Evolutionary conservation across 2,113 vertebrate species (phyloP).

Genomic region (Catharus bicknelli): DNA sequence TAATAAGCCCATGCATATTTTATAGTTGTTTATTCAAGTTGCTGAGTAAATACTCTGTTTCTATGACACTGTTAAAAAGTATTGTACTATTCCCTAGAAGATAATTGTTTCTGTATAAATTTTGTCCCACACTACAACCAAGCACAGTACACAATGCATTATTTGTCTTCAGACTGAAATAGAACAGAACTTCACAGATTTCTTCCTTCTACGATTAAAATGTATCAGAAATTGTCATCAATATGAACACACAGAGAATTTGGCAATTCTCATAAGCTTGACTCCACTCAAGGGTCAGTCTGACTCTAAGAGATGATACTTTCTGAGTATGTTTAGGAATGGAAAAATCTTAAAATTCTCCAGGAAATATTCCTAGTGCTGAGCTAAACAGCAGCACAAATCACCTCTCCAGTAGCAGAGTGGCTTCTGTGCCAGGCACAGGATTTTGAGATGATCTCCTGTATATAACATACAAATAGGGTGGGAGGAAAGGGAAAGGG

Average conservation of each 20-base stretch:
- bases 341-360: background rate
- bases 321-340: background rate
- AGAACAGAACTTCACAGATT: background rate
- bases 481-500: background rate
- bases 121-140: background rate
- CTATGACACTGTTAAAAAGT: background rate
- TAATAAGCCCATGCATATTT: background rate
- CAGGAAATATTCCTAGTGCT: background rate
- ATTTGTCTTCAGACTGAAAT: background rate
- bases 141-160: background rate
- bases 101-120: background rate
- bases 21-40: background rate
- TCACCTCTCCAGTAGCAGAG: background rate
- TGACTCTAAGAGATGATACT: background rate
- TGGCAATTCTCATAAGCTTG: background rate
- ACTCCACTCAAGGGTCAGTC: background rate
- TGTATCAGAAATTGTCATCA: background rate
- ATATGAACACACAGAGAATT: background rate
- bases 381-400: background rate
- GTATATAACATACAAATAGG: background rate
- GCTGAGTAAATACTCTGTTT: background rate
- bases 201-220: background rate
- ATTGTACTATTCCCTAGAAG: background rate
- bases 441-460: background rate
- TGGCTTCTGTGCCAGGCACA: background rate